phyloP scores from a whole-genome alignment of 2,888 invertebrate species.

The Tetrapedia diversipes region DNA sequence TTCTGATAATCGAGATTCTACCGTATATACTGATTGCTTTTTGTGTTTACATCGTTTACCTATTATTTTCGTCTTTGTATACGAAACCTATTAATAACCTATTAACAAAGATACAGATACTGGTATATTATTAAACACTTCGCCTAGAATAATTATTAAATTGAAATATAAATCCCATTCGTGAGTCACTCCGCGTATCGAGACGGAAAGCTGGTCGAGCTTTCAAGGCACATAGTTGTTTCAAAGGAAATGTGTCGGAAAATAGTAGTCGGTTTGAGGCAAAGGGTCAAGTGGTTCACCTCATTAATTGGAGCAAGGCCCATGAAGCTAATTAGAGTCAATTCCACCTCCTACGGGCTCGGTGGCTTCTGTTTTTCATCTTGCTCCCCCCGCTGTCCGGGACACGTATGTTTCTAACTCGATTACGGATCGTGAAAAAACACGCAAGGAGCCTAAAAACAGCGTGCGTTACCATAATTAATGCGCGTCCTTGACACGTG shows the following conservation, averaged over 20 bases:
- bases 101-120: too few species aligned
- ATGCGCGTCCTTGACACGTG: constrained; percentile 67
- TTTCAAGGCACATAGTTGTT: neutral
- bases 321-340: constrained; percentile 48
- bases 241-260: constrained; percentile 40
- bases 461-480: constrained; percentile 55
- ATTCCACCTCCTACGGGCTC: constrained; percentile 27
- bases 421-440: constrained; percentile 24
- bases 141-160: too few species aligned
- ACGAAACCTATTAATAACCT: too few species aligned
- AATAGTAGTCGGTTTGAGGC: constrained; percentile 33
- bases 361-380: constrained; percentile 42
- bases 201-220: neutral
- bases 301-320: constrained; percentile 57
- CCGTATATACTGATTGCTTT: too few species aligned
- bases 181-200: too few species aligned
- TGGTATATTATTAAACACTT: too few species aligned
- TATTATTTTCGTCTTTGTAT: too few species aligned
- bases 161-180: too few species aligned
- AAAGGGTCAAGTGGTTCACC: constrained; percentile 53
- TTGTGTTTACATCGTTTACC: too few species aligned
- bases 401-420: constrained; percentile 5
- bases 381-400: neutral
- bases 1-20: too few species aligned
- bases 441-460: constrained; percentile 37